phyloP scores from a whole-genome alignment of 1,140 invertebrate genomes.

The Tribolium castaneum region DNA sequence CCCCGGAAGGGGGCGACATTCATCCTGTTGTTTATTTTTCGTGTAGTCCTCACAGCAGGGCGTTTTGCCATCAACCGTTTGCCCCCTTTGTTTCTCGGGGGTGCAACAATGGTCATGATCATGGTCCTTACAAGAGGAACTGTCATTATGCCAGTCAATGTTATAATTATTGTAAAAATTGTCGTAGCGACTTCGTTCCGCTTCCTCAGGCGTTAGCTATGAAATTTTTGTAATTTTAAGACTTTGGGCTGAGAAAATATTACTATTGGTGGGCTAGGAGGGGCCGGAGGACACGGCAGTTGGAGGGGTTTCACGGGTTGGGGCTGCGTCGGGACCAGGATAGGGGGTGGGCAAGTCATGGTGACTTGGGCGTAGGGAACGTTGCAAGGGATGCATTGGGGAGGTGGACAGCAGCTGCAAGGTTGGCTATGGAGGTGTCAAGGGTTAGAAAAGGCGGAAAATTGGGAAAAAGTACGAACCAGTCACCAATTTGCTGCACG shows the following conservation, averaged over 20 bases:
- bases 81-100: not conserved
- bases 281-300: not conserved
- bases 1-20: conserved; percentile 16
- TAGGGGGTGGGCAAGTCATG: conserved; percentile 7
- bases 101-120: not conserved
- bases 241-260: not conserved
- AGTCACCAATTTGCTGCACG: conserved; percentile 50
- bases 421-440: not conserved
- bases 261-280: not conserved
- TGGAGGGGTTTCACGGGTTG: conserved; percentile 12
- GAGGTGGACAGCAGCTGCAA: conserved; percentile 14
- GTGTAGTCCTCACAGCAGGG: conserved; percentile 53
- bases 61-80: conserved; percentile 54
- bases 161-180: conserved; percentile 61
- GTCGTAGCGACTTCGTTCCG: conserved; percentile 48
- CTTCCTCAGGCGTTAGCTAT: conserved; percentile 49
- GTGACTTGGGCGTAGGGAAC: conserved; percentile 11
- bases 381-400: conserved; percentile 11
- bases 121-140: not conserved
- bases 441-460: not conserved
- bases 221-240: not conserved
- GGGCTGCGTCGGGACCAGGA: not conserved
- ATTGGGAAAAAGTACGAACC: conserved; percentile 34
- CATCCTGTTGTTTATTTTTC: conserved; percentile 21
- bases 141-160: conserved; percentile 54